Percentiles rank a stretch among this genome's conserved stretches.
Evolutionary conservation across 2,797 vertebrate species (phyloP).

Genomic region (Melanotaenia boesemani): DNA sequence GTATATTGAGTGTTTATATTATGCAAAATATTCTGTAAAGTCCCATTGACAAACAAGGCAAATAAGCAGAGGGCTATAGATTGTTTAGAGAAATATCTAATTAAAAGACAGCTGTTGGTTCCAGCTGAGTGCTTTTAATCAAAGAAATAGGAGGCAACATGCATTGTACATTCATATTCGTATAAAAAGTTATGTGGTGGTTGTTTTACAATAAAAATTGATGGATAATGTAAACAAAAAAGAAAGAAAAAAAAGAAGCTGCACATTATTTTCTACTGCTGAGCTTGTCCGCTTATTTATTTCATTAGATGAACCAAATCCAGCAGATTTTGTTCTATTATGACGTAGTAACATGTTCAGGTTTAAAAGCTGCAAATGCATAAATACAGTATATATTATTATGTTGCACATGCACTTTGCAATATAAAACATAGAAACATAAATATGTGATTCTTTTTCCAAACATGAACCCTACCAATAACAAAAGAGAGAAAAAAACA

Average conservation of each 20-base stretch:
- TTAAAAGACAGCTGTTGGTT: slow-evolving; percentile 39
- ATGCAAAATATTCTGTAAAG: slow-evolving; percentile 39
- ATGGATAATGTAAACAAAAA: slow-evolving; percentile 23
- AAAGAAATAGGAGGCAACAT: slow-evolving; percentile 30
- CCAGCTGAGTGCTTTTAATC: slow-evolving; percentile 47
- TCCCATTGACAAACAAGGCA: slow-evolving; percentile 32
- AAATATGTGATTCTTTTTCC: background rate
- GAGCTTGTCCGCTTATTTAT: slow-evolving; percentile 15
- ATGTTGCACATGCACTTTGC: background rate
- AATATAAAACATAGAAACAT: background rate
- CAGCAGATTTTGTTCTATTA: background rate
- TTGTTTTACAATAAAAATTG: slow-evolving; percentile 43
- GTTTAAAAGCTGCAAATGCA: background rate
- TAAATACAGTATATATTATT: background rate
- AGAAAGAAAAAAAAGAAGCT: background rate
- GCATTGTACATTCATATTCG: slow-evolving; percentile 28
- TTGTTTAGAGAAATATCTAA: slow-evolving; percentile 38
- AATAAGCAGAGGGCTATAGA: slow-evolving; percentile 37
- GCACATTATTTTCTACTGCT: slow-evolving; percentile 14
- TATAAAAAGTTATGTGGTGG: slow-evolving; percentile 14
- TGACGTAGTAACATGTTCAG: background rate
- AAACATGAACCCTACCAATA: background rate
- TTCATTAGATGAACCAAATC: background rate
- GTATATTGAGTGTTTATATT: slow-evolving; percentile 34
- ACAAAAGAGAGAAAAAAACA: background rate